These are phyloP conservation scores for Grapholita molesta DNA, from an alignment of 1,140 invertebrate genomes.

Conservation along the genomic window DNA sequence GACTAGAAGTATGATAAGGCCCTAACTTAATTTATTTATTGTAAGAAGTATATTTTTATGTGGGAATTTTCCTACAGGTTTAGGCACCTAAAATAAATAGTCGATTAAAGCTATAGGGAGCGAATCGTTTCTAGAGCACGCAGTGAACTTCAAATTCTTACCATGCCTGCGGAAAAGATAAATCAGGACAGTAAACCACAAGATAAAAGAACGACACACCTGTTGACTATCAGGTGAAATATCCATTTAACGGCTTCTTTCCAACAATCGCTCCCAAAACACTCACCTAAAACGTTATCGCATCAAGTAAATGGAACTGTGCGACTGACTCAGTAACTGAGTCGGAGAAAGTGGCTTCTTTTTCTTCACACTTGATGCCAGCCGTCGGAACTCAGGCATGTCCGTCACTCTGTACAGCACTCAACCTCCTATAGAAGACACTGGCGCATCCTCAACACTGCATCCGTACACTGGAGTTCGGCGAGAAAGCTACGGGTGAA, in stretches of 20 bases:
- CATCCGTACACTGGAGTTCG: slow-evolving; percentile 48
- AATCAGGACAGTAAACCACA: slow-evolving; percentile 4
- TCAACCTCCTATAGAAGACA: slow-evolving; percentile 36
- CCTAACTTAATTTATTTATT: background rate
- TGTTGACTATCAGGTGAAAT: slow-evolving; percentile 32
- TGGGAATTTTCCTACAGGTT: background rate
- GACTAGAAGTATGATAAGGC: background rate
- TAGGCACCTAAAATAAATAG: background rate
- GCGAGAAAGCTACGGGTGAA: slow-evolving; percentile 18
- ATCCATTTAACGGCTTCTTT: slow-evolving; percentile 43
- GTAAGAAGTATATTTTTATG: background rate
- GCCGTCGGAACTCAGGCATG: slow-evolving; percentile 65
- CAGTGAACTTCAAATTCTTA: slow-evolving; percentile 6
- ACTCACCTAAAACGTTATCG: slow-evolving; percentile 76
- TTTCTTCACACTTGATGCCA: slow-evolving; percentile 71
- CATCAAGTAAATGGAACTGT: slow-evolving; percentile 62
- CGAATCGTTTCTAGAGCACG: background rate
- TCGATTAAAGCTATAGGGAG: background rate
- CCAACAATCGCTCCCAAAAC: slow-evolving; percentile 47
- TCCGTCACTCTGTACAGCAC: slow-evolving; percentile 57
- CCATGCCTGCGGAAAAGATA: background rate
- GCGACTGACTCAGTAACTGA: slow-evolving; percentile 44
- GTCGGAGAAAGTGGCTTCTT: slow-evolving; percentile 59
- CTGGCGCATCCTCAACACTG: slow-evolving; percentile 56
- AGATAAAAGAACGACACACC: slow-evolving; percentile 32